A percentile compares a stretch with the other conserved stretches of the same genome.
phyloP scores from a whole-genome alignment of 2,888 invertebrate genomes.

The Acleris cristana region DNA sequence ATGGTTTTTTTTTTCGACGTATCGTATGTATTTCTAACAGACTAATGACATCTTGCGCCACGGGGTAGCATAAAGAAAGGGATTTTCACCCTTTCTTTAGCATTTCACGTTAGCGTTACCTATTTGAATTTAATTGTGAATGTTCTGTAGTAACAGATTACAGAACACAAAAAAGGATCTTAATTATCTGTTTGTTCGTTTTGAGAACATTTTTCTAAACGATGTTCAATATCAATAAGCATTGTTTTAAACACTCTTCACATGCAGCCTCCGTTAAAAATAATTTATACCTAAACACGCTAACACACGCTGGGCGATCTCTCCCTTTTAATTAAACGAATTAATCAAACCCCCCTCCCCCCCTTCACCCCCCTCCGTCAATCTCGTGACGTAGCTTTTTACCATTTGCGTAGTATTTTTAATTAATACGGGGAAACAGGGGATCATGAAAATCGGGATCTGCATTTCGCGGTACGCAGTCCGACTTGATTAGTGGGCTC shows the following conservation, averaged over 20 bases:
- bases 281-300: conserved; percentile 22
- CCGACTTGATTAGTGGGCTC: conserved; percentile 23
- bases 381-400: conserved; percentile 49
- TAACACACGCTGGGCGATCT: conserved; percentile 19
- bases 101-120: too few species aligned
- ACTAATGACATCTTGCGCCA: too few species aligned
- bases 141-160: too few species aligned
- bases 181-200: too few species aligned
- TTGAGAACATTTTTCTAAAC: too few species aligned
- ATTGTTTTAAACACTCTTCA: not conserved
- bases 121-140: too few species aligned
- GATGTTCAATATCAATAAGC: too few species aligned
- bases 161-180: too few species aligned
- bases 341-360: conserved; percentile 50
- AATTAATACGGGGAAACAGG: conserved; percentile 46
- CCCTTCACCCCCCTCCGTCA: conserved; percentile 38
- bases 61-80: too few species aligned
- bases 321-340: conserved; percentile 57
- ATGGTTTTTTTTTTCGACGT: too few species aligned
- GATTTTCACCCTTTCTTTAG: too few species aligned
- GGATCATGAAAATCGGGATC: conserved; percentile 41
- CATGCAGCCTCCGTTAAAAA: conserved; percentile 14
- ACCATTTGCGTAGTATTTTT: conserved; percentile 44
- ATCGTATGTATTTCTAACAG: too few species aligned
- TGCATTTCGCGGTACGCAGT: conserved; percentile 41